A percentile compares a stretch with the other conserved stretches of the same genome.
These are phyloP conservation scores for Oreotrochilus melanogaster DNA, from an alignment of 2,113 vertebrate genomes.

Conservation along the genomic window DNA sequence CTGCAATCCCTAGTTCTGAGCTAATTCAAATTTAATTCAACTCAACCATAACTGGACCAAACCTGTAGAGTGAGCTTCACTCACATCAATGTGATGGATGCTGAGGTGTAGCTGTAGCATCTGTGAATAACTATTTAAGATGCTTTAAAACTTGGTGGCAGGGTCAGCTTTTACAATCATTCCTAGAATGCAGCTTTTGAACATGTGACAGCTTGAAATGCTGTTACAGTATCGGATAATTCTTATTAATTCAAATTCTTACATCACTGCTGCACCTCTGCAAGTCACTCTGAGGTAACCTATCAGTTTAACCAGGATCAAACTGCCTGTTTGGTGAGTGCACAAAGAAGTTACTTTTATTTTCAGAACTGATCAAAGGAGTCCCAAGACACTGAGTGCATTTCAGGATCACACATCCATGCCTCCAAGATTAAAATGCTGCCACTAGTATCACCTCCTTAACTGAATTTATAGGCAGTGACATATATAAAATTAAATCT, in stretches of 20 bases:
- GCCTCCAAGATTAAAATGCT: constrained; percentile 53
- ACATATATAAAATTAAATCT: constrained; percentile 55
- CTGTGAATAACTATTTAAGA: background rate
- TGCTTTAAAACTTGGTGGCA: background rate
- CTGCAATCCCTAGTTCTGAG: background rate
- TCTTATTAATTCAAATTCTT: constrained; percentile 13
- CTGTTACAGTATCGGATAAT: background rate
- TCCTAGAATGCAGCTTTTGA: background rate
- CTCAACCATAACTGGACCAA: background rate
- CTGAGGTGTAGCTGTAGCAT: background rate
- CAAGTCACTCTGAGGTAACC: background rate
- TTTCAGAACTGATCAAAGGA: background rate
- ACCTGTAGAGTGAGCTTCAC: background rate
- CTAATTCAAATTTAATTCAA: background rate
- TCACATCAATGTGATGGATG: background rate
- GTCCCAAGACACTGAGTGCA: constrained; percentile 3
- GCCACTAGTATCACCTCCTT: constrained; percentile 48
- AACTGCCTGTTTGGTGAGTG: background rate
- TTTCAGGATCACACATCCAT: constrained; percentile 12
- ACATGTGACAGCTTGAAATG: background rate
- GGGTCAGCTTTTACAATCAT: background rate
- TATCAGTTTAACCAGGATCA: background rate
- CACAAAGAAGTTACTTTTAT: background rate
- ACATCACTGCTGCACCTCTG: background rate
- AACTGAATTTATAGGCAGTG: constrained; percentile 53